Percentiles rank a stretch among this genome's conserved stretches.
Conservation (phyloP, 2,888 invertebrate species). For the Seladonia tumulorum region DNA sequence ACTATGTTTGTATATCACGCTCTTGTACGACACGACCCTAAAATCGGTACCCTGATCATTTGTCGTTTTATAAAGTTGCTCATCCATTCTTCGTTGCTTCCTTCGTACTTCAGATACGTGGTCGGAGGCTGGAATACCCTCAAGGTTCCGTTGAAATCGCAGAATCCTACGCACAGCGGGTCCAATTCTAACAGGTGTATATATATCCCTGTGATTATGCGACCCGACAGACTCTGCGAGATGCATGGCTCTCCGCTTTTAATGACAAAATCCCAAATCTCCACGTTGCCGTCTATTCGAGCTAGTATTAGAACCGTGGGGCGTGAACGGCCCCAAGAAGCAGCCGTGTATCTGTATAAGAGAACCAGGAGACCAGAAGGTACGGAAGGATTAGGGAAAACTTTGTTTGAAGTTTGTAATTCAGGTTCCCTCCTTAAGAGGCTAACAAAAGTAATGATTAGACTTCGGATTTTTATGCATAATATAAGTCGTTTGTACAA, state of each 20-base stretch:
- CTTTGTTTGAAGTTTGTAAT: no score
- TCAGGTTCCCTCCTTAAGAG: no score
- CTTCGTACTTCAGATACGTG: slow-evolving; percentile 85
- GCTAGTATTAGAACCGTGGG: slow-evolving; percentile 90
- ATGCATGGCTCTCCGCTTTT: slow-evolving; percentile 89
- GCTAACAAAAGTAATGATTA: no score
- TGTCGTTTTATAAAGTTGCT: slow-evolving; percentile 75
- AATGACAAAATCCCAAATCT: slow-evolving; percentile 92
- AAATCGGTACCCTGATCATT: slow-evolving; percentile 21
- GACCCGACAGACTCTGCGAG: slow-evolving; percentile 87
- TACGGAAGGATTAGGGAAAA: no score
- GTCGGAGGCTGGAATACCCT: slow-evolving; percentile 87
- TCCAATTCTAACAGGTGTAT: slow-evolving; percentile 86
- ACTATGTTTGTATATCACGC: background rate
- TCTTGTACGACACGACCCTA: background rate
- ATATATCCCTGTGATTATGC: slow-evolving; percentile 87
- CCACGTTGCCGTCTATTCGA: slow-evolving; percentile 90
- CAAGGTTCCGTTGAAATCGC: slow-evolving; percentile 89
- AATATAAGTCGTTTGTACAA: no score
- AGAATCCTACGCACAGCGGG: slow-evolving; percentile 88
- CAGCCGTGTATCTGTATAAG: slow-evolving; percentile 86
- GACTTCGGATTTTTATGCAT: no score
- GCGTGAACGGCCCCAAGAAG: slow-evolving; percentile 91
- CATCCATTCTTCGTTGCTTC: slow-evolving; percentile 83
- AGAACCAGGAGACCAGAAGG: background rate